Evolutionary conservation across 2,797 vertebrate species (phyloP).

Genomic region (Parambassis ranga): DNA sequence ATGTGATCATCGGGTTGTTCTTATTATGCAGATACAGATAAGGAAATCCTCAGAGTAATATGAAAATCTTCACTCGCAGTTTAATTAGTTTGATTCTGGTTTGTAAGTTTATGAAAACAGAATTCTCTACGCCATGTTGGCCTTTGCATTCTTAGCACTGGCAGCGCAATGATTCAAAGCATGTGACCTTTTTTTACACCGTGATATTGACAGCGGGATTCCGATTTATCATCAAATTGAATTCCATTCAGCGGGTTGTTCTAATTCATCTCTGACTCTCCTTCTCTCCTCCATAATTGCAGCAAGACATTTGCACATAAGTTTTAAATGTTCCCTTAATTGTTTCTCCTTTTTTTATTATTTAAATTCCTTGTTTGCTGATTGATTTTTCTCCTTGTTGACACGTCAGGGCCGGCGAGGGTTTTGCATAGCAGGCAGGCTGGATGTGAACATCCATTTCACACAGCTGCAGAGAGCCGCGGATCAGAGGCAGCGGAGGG

Average conservation of each 20-base stretch:
- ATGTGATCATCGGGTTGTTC: not conserved
- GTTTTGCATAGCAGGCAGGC: conserved; percentile 10
- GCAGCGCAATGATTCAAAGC: conserved; percentile 44
- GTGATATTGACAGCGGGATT: conserved; percentile 38
- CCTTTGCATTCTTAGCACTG: not conserved
- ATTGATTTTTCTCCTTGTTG: conserved; percentile 31
- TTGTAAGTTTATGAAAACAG: conserved; percentile 34
- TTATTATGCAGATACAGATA: not conserved
- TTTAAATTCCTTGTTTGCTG: conserved; percentile 19
- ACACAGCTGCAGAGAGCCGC: conserved; percentile 19
- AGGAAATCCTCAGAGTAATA: not conserved
- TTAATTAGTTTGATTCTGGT: conserved; percentile 5
- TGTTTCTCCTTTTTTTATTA: conserved; percentile 19
- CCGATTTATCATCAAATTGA: conserved; percentile 54
- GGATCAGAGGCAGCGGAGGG: conserved; percentile 57
- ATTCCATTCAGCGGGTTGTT: conserved; percentile 46
- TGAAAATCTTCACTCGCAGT: not conserved
- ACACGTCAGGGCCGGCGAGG: not conserved
- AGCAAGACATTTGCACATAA: conserved; percentile 32
- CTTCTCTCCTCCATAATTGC: conserved; percentile 31
- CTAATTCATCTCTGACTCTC: conserved; percentile 50
- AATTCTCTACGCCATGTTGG: not conserved
- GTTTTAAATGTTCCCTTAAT: conserved; percentile 21
- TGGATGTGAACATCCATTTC: conserved; percentile 28
- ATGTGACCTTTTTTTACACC: conserved; percentile 55